Base-by-base conservation (phyloP, 2,888 invertebrate genomes). In the Ametastegia equiseti region DNA sequence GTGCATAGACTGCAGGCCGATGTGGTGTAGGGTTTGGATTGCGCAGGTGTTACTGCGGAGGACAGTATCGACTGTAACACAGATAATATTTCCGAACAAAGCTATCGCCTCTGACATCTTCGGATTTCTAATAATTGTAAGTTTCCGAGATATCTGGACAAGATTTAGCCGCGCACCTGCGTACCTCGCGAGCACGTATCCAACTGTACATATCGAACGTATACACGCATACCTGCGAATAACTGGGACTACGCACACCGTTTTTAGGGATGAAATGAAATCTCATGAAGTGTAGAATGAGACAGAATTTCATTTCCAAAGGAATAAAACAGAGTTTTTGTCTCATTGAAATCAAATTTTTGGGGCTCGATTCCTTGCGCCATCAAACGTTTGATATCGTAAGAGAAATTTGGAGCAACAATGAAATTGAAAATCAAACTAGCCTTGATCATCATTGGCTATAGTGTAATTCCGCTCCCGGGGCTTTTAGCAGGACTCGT, bases 41-140 rank as follows among this genome's bases (percentile, higher is more conserved):
- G 60, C 15, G 47, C 71, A 71, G 71, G 71, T 71, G 71, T 71
- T 71, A 36, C n/a, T n/a, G n/a, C 71, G 30, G 45, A 47, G 47
- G 71, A 71, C 47, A 15, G 47, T 27, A 71, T 42, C n/a, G 15
- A n/a, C 67, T 47, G 30, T 11, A 11, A 45, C 15, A 30, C 30
- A 27, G 71, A 45, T 67, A 67, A 67, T 39, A 67, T 67, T 30
- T 30, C 71, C 71, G 15, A 47, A 71, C 45, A 47, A 71, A 71
- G 71, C 45, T 71, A 71, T 71, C 71, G 71, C 30, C 6, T 3
- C 30, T 71, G 71, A 71, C 71, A 71, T 71, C 71, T 45, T 30
- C 42, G 6, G 13, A 47, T 45, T 71, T 71, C 71, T 71, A 71
- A 71, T 71, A 71, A 71, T 71, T 71, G 30, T 47, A 42, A 30